Conservation (phyloP, 2,113 vertebrate genomes). For the Propithecus coquereli region DNA sequence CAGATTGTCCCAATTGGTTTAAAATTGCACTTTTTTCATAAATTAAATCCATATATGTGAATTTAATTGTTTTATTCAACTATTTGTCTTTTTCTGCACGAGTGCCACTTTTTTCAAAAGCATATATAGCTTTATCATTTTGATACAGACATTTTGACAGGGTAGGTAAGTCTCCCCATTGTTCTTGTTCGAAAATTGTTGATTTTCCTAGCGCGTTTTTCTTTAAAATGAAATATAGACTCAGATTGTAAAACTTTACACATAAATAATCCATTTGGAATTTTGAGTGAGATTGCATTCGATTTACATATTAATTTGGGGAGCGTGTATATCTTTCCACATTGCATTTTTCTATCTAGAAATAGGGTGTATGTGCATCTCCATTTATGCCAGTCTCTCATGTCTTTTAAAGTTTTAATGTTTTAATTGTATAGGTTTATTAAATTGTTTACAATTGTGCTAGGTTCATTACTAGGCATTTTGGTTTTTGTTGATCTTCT, state of each 20-base stretch:
- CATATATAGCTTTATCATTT: neutral
- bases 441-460: neutral
- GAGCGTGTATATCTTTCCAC: neutral
- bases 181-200: neutral
- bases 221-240: neutral
- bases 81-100: neutral
- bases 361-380: neutral
- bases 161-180: neutral
- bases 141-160: neutral
- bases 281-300: neutral
- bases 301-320: neutral
- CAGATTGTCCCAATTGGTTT: neutral
- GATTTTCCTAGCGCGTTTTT: neutral
- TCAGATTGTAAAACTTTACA: neutral
- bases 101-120: neutral
- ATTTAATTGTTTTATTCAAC: neutral
- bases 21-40: neutral
- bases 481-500: neutral
- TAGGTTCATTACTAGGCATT: neutral
- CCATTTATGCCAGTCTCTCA: neutral
- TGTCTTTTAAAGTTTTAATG: neutral
- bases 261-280: neutral
- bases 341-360: neutral
- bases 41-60: neutral
- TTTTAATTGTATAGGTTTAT: neutral